Evolutionary conservation across 2,797 vertebrate genomes (phyloP), one percentile per base, ranked within the genome.

Genomic region (Buphagus erythrorhynchus): DNA sequence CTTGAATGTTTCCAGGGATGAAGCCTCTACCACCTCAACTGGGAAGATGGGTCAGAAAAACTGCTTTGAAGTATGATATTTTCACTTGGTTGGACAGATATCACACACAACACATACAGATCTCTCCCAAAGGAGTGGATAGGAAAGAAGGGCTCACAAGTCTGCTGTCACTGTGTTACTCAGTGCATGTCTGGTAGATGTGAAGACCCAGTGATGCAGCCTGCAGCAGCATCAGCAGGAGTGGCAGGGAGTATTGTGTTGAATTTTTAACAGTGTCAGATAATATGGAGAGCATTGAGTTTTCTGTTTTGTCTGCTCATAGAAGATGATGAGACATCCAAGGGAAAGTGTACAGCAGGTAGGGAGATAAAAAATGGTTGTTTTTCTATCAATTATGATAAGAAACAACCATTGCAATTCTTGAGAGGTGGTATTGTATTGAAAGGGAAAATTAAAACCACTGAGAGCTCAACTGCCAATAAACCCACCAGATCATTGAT

Each of bases 401-500:
- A 91, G 76, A 54, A 58, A 36, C 75, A 86, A 45, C 38, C 48
- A 72, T 46, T 86, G 25, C 52, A 46, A 20, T 62, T 33, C n/a
- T 86, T 78, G 67, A 93, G 79, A 87, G 62, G 33, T 86, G 43
- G 13, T 68, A 58, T 85, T 92, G 67, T 87, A 69, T 59, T n/a
- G 24, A 96, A 97, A 91, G 45, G 28, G 88, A 96, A 90, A 96
- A 95, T 52, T 58, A 89, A 90, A 90, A 86, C 84, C 68, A 92
- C 82, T 88, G 77, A n/a, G 43, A 92, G 24, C 22, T 90, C 29
- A 66, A 33, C 36, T 55, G 75, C 20, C 22, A 36, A 73, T n/a
- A 95, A 96, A 89, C 43, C 26, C 43, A 86, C 25, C 62, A 78
- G 61, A 59, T 86, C 88, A 86, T 58, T 16, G 15, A 71, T 79